Base-by-base conservation (phyloP, 1,140 invertebrate genomes). In the Drosophila nigrodunni region DNA sequence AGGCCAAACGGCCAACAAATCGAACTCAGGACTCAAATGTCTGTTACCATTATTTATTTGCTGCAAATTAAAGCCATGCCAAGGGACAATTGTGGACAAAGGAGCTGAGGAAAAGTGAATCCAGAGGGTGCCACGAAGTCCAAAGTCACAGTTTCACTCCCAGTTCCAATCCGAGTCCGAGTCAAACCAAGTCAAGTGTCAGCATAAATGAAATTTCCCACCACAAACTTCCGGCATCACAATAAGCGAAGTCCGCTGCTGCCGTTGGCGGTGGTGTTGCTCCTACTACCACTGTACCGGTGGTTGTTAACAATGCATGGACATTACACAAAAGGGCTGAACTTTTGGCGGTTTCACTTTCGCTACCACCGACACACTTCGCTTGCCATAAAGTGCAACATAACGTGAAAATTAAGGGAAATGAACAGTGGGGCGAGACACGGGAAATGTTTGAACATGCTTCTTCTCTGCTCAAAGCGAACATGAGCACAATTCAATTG, bases 161-260 rank as follows among this genome's bases (percentile, higher is more conserved):
- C 25, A 5, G 6, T 30, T 6, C 4, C 25, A 30, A 30, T 30
- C 4, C 25, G 25, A 30, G 4, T 30, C 25, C 60, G 57, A 77
- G 68, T 62, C 43, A 71, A 72, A 76, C 65, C 80, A 73, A 88
- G 78, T 89, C 85, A 85, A 89, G 85, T 89, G 85, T 89, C 85
- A 89, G 85, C 85, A 89, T 90, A 89, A 89, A 89, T 89, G 85
- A 89, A 89, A 89, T 89, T 89, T 89, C 85, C 85, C 85, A 89
- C 85, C 85, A 34, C 85, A 89, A 85, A 89, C 78, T 89, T 89
- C 85, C 85, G 85, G 81, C 46, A 66, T 62, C 74, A 64, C 78
- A 80, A 52, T 54, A 44, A 55, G 50, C 41, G 3, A 52, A 25
- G 49, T 54, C 25, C 61, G 39, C n/a, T 60, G 25, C 30, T 11